A percentile compares a stretch with the other conserved stretches of the same genome.
Conservation (phyloP, 2,113 vertebrate genomes). For the Sprattus sprattus region DNA sequence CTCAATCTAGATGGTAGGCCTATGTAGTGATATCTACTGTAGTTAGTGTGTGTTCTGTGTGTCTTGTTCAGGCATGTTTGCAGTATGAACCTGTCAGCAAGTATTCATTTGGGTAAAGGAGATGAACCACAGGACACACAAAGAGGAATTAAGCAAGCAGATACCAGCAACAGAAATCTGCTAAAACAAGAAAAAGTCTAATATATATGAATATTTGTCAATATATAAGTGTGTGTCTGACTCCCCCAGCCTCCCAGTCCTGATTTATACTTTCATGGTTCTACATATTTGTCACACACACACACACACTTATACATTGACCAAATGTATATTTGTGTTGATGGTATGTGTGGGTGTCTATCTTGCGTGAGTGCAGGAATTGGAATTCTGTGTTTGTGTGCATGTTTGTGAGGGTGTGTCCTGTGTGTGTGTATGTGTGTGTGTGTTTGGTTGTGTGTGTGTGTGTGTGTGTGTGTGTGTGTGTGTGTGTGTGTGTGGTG, state of each 20-base stretch:
- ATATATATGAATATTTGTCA: no score
- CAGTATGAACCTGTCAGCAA: constrained; percentile 38
- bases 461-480: not conserved
- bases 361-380: not conserved
- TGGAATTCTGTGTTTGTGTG: constrained; percentile 2
- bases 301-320: not conserved
- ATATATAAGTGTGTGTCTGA: not conserved
- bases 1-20: not conserved
- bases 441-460: not conserved
- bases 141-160: not conserved
- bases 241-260: not conserved
- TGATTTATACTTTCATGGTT: not conserved
- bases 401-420: constrained; percentile 1
- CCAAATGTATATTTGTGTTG: not conserved
- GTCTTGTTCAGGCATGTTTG: constrained; percentile 41
- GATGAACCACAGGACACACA: not conserved
- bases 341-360: not conserved
- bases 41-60: not conserved
- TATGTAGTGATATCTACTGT: not conserved
- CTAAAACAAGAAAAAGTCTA: no score
- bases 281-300: constrained; percentile 12
- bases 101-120: not conserved
- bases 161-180: not conserved
- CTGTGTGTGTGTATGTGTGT: not conserved
- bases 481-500: not conserved